These are phyloP conservation scores for Crossaster papposus DNA, from an alignment of 53 echinoderm and acorn worm genomes.

Conservation along the genomic window DNA sequence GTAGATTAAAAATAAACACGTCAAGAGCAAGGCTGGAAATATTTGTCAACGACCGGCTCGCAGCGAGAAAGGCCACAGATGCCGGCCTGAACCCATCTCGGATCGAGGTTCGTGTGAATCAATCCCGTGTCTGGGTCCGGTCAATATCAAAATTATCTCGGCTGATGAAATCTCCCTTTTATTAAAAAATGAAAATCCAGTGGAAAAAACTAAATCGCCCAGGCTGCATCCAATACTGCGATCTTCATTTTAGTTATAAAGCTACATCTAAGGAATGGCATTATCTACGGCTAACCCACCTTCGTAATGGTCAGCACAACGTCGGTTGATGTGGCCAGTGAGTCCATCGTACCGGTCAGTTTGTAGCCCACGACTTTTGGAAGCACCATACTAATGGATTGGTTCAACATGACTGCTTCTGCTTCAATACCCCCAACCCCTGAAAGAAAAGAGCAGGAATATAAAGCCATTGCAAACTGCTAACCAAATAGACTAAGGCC, in stretches of 20 bases:
- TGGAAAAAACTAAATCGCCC: too few species aligned
- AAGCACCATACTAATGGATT: slow-evolving; percentile 95
- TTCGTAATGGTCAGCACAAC: slow-evolving; percentile 97
- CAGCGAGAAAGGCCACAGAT: too few species aligned
- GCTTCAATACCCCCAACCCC: slow-evolving; percentile 99
- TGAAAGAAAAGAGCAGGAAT: not conserved
- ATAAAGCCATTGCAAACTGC: not conserved
- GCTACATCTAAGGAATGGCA: not conserved
- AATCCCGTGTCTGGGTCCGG: too few species aligned
- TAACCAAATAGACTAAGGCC: not conserved
- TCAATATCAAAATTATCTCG: too few species aligned
- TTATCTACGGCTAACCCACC: slow-evolving; percentile 50
- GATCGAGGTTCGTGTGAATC: too few species aligned
- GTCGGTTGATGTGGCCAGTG: slow-evolving; percentile 94
- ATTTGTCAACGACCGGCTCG: too few species aligned
- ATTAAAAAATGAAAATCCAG: too few species aligned
- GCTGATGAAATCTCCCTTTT: too few species aligned
- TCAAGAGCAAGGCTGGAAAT: too few species aligned
- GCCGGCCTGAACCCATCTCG: too few species aligned
- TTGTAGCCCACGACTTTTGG: slow-evolving; percentile 98
- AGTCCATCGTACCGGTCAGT: slow-evolving; percentile 77
- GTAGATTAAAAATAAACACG: too few species aligned
- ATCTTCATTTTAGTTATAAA: not conserved
- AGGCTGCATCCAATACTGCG: too few species aligned
- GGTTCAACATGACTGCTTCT: slow-evolving; percentile 98